These are phyloP conservation scores for Diceros bicornis DNA, from an alignment of 2,797 vertebrate species.

Conservation along the genomic window DNA sequence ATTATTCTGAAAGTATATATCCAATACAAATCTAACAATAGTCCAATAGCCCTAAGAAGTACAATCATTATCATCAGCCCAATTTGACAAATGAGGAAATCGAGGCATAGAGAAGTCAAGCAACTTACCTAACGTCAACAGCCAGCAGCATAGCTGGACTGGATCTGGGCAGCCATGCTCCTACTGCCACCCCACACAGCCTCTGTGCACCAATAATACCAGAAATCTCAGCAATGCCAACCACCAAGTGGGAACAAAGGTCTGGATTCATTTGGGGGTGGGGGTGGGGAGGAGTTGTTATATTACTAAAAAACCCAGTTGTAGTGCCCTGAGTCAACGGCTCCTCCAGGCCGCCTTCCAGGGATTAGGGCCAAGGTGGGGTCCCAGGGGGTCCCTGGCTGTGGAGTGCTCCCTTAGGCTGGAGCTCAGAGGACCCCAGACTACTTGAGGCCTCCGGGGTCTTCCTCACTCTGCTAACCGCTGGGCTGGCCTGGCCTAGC, in stretches of 20 bases:
- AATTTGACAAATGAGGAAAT: not conserved
- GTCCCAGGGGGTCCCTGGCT: not conserved
- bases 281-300: not conserved
- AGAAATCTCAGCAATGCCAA: not conserved
- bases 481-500: not conserved
- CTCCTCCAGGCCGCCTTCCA: not conserved
- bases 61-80: not conserved
- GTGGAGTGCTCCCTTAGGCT: not conserved
- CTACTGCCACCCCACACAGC: fast-evolving
- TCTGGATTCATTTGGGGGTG: not conserved
- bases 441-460: not conserved
- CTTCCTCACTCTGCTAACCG: not conserved
- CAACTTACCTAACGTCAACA: not conserved
- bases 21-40: not conserved
- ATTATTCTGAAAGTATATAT: not conserved
- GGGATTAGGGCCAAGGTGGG: not conserved
- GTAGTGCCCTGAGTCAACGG: not conserved
- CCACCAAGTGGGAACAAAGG: not conserved
- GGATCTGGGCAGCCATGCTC: not conserved
- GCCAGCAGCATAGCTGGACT: not conserved
- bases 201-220: not conserved
- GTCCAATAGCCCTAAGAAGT: not conserved
- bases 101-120: not conserved
- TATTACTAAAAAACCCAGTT: not conserved
- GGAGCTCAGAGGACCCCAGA: not conserved